phyloP scores from a whole-genome alignment of 2,888 invertebrate genomes.

The Eudemis profundana region DNA sequence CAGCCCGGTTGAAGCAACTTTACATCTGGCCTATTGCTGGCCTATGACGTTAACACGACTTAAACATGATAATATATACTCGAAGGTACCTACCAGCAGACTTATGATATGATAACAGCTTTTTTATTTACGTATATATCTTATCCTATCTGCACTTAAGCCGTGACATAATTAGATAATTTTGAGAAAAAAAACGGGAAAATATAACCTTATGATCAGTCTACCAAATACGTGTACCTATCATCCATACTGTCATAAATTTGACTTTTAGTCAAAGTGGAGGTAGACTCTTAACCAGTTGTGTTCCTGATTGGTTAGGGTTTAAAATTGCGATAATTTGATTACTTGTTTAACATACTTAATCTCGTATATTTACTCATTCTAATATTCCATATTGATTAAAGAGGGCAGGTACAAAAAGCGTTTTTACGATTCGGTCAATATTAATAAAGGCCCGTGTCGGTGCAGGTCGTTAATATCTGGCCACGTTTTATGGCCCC shows the following conservation, averaged over 20 bases:
- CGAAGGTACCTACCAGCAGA: background rate
- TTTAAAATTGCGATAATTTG: no score
- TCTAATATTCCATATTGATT: constrained; percentile 15
- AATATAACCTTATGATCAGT: background rate
- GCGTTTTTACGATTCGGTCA: constrained; percentile 28
- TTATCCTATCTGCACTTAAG: constrained; percentile 1
- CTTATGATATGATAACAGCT: background rate
- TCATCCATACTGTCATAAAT: no score
- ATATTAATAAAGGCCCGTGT: constrained; percentile 35
- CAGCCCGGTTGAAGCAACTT: constrained; percentile 45
- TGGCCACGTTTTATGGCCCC: constrained; percentile 70
- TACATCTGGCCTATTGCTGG: background rate
- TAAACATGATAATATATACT: background rate
- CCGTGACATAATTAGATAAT: background rate
- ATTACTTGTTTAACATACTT: no score
- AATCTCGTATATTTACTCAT: no score
- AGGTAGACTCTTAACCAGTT: no score
- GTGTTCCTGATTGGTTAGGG: no score
- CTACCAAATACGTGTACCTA: no score
- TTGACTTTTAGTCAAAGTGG: no score
- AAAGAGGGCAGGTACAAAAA: constrained; percentile 18
- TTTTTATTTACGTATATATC: background rate
- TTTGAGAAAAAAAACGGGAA: constrained; percentile 3
- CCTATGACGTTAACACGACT: background rate
- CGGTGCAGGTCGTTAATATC: constrained; percentile 59